Conservation (phyloP, 2,113 vertebrate species). For the Canis aureus region DNA sequence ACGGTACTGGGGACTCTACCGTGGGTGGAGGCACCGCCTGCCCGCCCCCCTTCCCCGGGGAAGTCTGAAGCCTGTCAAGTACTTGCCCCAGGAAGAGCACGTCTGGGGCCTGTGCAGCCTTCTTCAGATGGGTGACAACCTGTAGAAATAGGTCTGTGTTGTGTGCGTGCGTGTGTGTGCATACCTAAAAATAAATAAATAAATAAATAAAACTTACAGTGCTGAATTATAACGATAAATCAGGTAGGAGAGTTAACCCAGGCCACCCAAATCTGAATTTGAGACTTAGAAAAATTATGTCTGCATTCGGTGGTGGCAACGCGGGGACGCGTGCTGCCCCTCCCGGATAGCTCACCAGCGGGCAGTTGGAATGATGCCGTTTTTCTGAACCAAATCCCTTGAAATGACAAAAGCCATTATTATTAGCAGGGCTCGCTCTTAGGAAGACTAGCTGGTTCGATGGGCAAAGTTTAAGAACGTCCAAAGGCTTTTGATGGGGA, state of each 20-base stretch:
- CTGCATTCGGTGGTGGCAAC: conserved; percentile 14
- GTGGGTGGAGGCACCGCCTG: not conserved
- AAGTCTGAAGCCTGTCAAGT: not conserved
- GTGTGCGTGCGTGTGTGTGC: not conserved
- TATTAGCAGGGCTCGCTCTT: conserved; percentile 20
- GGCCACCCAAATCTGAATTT: not conserved
- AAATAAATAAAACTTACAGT: not conserved
- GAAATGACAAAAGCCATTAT: conserved; percentile 58
- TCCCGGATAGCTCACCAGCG: conserved; percentile 54
- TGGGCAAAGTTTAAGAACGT: conserved; percentile 34
- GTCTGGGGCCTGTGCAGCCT: not conserved
- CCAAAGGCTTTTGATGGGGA: not conserved
- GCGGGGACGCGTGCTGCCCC: not conserved
- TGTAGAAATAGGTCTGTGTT: not conserved
- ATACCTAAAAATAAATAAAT: not conserved
- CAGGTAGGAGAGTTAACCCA: not conserved
- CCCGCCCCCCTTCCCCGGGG: not conserved
- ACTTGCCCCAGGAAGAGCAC: not conserved
- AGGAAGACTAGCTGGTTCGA: not conserved
- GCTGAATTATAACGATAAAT: not conserved
- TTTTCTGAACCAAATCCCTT: conserved; percentile 50
- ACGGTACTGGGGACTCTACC: not conserved
- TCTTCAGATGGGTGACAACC: not conserved
- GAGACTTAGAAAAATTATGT: conserved; percentile 35
- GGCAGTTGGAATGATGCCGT: conserved; percentile 20